Conservation (phyloP, 2,113 vertebrate genomes). For the Ciconia boyciana region DNA sequence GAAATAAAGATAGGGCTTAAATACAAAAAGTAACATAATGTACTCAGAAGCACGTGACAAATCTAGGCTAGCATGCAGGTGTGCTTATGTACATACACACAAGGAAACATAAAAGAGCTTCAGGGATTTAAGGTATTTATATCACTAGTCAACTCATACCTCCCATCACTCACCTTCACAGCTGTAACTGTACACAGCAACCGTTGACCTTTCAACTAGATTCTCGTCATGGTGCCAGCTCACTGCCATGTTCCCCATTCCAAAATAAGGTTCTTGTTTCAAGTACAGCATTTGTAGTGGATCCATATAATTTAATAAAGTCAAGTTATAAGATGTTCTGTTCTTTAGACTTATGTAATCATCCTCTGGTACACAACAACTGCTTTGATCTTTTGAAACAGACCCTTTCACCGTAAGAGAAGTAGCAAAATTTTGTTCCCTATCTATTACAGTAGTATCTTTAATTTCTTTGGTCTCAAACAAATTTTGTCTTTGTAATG, state of each 20-base stretch:
- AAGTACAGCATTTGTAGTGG: slow-evolving; percentile 86
- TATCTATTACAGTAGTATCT: slow-evolving; percentile 8
- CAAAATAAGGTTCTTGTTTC: slow-evolving; percentile 95
- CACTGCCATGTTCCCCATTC: slow-evolving; percentile 97
- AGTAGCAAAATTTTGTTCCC: slow-evolving; percentile 5
- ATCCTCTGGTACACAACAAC: neutral
- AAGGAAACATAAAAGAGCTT: neutral
- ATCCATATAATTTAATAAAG: slow-evolving; percentile 97
- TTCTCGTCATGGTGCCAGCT: slow-evolving; percentile 98
- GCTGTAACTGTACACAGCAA: slow-evolving; percentile 94
- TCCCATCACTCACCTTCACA: slow-evolving; percentile 74
- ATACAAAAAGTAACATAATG: neutral
- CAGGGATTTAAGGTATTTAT: neutral
- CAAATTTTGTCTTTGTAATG: slow-evolving; percentile 57
- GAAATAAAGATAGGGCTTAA: neutral
- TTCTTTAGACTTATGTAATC: slow-evolving; percentile 7
- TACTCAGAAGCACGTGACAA: neutral
- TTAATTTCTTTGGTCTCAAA: slow-evolving; percentile 44
- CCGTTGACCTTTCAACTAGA: slow-evolving; percentile 85
- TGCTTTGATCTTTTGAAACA: slow-evolving; percentile 46
- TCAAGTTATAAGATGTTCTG: slow-evolving; percentile 84
- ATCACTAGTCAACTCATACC: neutral
- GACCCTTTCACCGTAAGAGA: neutral
- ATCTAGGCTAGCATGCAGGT: neutral
- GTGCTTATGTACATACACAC: neutral